Percentiles rank a stretch among this genome's conserved stretches.
phyloP scores from a whole-genome alignment of 92 coral and sea anemone genomes.

The Porites rus region DNA sequence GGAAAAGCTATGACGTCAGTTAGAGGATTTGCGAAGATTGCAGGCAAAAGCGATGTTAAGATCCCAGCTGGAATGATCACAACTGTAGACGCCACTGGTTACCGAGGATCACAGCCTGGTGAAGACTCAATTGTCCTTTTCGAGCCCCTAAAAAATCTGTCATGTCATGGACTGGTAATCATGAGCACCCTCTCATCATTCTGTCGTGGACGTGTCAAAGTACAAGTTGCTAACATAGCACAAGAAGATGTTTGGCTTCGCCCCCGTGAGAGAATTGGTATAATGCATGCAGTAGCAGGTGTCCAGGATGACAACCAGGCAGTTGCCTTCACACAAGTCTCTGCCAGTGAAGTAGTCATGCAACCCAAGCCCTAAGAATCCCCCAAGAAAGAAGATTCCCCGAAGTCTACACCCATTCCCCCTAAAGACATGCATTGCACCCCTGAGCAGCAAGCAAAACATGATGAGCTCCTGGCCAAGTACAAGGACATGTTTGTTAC shows the following conservation, averaged over 20 bases:
- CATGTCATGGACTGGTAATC: conserved; percentile 34
- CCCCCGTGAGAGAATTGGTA: conserved; percentile 50
- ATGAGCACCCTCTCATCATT: conserved; percentile 59
- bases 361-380: not conserved
- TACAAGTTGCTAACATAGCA: conserved; percentile 36
- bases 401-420: too few relatives aligned
- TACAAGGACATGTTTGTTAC: too few relatives aligned
- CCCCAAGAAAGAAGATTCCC: conserved; percentile 16
- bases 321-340: not conserved
- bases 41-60: too few relatives aligned
- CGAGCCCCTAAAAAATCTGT: not conserved
- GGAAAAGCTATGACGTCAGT: too few relatives aligned
- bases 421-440: too few relatives aligned
- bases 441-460: too few relatives aligned
- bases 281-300: conserved; percentile 21
- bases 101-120: too few relatives aligned
- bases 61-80: too few relatives aligned
- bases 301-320: conserved; percentile 32
- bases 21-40: too few relatives aligned
- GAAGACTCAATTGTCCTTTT: too few relatives aligned
- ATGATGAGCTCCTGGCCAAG: too few relatives aligned
- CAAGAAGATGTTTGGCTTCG: conserved; percentile 57
- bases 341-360: conserved; percentile 31
- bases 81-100: too few relatives aligned
- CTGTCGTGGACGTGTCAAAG: conserved; percentile 14